Evolutionary conservation across 1,140 invertebrate species (phyloP).

Genomic region (Orchestia grillus): DNA sequence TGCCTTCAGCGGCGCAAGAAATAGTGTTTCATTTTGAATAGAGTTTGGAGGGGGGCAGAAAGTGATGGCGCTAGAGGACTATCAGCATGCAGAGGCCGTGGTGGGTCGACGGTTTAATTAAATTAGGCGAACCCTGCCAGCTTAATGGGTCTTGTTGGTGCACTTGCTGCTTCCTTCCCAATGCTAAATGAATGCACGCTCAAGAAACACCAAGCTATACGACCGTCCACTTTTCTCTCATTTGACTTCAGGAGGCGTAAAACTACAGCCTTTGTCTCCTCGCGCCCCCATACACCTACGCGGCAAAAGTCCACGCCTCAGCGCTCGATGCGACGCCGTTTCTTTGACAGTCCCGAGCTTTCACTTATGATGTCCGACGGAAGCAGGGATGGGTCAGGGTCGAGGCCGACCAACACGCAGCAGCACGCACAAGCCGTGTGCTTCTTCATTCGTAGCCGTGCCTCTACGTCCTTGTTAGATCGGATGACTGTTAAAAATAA

Average conservation of each 20-base stretch:
- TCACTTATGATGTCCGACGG: background rate
- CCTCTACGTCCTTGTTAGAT: background rate
- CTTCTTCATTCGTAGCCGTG: background rate
- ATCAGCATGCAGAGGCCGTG: constrained; percentile 45
- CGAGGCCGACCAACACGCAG: background rate
- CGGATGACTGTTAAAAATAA: background rate
- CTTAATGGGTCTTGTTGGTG: constrained; percentile 55
- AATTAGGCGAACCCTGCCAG: constrained; percentile 19
- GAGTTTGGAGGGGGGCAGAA: constrained; percentile 13
- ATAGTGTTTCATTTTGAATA: constrained; percentile 51
- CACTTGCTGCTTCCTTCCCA: constrained; percentile 12
- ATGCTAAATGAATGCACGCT: constrained; percentile 49
- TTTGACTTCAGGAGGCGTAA: constrained; percentile 36
- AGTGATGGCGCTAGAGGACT: background rate
- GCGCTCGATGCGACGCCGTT: background rate
- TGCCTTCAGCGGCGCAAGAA: background rate
- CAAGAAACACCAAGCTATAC: constrained; percentile 43
- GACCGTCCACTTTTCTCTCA: constrained; percentile 28
- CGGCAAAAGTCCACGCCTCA: background rate
- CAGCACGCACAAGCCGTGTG: background rate
- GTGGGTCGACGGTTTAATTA: background rate
- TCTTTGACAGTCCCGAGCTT: background rate
- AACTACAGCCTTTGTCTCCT: background rate
- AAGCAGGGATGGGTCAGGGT: background rate
- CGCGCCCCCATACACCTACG: background rate